Base-by-base conservation (phyloP, 2,888 invertebrate genomes). In the Ophonus ardosiacus region DNA sequence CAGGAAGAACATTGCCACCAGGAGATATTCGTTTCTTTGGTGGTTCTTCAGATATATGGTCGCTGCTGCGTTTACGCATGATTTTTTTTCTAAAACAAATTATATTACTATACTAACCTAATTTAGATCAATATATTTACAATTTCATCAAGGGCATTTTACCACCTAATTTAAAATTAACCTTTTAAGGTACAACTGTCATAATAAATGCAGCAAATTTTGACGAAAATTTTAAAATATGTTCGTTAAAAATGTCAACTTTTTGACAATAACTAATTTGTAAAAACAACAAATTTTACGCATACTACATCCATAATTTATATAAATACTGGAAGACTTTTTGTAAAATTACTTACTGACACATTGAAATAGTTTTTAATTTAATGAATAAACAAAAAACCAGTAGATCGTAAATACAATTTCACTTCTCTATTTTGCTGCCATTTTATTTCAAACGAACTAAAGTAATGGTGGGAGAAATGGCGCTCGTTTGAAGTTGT, bases 341-440 rank as follows among this genome's bases (percentile, higher is more conserved):
- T 43, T 51, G 7, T 6, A 17, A 65, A 17, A 13, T 21, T 71
- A 85, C 85, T 85, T 85, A 85, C 85, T 80, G 85, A 85, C 85
- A 85, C 85, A 85, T 85, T 85, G 59, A 56, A 80, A 38, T 38
- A 63, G 43, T 38, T 61, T 51, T 51, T 68, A 74, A 68, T 40
- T 38, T 51, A 57, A 79, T 38, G 68, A 40, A 59, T 74, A 76
- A 17, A 57, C 63, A 31, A 40, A 56, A 31, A 68, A 21, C 8
- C 71, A n/a, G 17, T 61, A 61, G 68, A 17, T 65, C 68, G 40
- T 24, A 63, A 79, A 68, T 63, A 63, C 57, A 24, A 85, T 85
- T 80, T 85, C 85, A 85, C 85, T 85, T 57, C 21, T 76, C n/a
- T 63, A 78, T 71, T 68, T 85, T 80, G 85, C 79, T 85, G 80